Base-by-base conservation (phyloP, 1,140 invertebrate species). In the Ostrea denselamellosa region DNA sequence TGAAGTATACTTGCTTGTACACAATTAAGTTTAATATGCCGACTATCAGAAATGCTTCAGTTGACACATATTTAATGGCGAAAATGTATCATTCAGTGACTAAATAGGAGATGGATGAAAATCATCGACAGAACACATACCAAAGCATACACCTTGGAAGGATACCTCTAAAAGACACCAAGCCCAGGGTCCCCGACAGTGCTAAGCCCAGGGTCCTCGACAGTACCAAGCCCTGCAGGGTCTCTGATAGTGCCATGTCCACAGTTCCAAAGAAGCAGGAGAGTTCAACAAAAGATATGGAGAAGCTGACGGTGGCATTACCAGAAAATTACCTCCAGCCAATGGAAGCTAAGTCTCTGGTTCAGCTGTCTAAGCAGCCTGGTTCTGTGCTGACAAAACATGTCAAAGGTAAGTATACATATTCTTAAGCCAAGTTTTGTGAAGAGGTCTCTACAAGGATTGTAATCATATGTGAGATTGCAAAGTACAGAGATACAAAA, bases 81-180 rank as follows among this genome's bases (percentile, higher is more conserved):
- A 44, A 44, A 44, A 44, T 44, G 34, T 44, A 44, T 44, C 5
- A 44, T 62, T 19, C 17, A 62, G 12, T 62, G 56, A 62, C n/a
- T 5, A 0, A 62, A 62, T 4, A 62, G 56, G 28, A 28, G 12
- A 77, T 77, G 68, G 68, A 77, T 77, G 68, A 77, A 10, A 10
- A 77, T 77, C 68, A 77, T 77, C 68, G 68, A 77, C 22, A 34
- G 28, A 77, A 77, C 68, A 7, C 22, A 17, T 77, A 77, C 68
- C 68, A 77, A 77, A 77, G 68, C 17, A 77, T 77, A 77, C 68
- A 77, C 9, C 68, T 77, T 0, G 68, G 68, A 10, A 77, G 68
- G 25, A 77, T 77, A 8, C 28, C 68, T 14, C 68, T 5, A 17
- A 77, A 7, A 77, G 22, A 28, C 8, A 12, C 68, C 4, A 34